These are phyloP conservation scores for Pemphigus obesinymphae DNA, from an alignment of 1,140 invertebrate genomes.

Conservation along the genomic window DNA sequence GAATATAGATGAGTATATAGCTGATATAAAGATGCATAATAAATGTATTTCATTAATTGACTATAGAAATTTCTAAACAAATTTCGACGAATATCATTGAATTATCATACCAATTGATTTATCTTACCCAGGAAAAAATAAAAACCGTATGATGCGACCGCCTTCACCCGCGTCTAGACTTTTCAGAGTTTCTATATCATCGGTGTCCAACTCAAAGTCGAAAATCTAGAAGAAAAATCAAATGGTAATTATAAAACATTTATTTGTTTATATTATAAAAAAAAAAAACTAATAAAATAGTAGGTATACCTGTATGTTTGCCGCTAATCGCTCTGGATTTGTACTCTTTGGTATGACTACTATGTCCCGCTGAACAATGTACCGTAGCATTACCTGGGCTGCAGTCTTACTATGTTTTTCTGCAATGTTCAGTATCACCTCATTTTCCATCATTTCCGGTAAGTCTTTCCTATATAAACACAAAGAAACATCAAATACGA, in stretches of 20 bases:
- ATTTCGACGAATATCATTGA: too few species aligned
- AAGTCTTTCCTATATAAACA: constrained; percentile 48
- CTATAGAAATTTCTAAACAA: too few species aligned
- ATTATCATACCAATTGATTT: too few species aligned
- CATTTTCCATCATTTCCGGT: constrained; percentile 50
- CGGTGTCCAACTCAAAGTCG: constrained; percentile 56
- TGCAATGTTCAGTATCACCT: constrained; percentile 52
- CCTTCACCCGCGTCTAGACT: constrained; percentile 54
- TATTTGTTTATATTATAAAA: too few species aligned
- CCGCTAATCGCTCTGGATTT: constrained; percentile 54
- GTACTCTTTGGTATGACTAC: constrained; percentile 62
- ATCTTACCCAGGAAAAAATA: not conserved
- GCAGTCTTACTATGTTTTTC: constrained; percentile 56
- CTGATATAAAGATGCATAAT: too few species aligned
- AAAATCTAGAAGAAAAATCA: constrained; percentile 54
- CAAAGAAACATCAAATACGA: too few species aligned
- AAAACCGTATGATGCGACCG: constrained; percentile 58
- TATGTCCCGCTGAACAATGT: constrained; percentile 56
- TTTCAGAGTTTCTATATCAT: constrained; percentile 55
- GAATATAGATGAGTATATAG: too few species aligned
- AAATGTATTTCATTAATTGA: too few species aligned
- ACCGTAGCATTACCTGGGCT: constrained; percentile 60
- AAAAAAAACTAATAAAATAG: not conserved
- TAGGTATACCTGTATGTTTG: constrained; percentile 56
- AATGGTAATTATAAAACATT: too few species aligned